Evolutionary conservation across 2,113 vertebrate genomes (phyloP).

Genomic region (Abramis brama): DNA sequence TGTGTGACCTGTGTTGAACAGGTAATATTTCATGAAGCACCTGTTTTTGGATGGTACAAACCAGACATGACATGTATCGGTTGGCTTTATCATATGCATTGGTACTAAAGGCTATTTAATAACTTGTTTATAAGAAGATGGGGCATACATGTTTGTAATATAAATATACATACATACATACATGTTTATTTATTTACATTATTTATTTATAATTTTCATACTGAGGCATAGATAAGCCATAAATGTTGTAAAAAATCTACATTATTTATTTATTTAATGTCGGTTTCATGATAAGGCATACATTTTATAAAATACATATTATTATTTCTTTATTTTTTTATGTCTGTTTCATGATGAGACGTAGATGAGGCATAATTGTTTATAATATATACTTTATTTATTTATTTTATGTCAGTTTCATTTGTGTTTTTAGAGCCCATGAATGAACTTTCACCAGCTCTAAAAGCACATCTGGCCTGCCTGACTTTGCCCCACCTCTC

Average conservation of each 20-base stretch:
- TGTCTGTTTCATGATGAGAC: too few species aligned
- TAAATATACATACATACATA: constrained; percentile 55
- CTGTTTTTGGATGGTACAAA: constrained; percentile 18
- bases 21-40: constrained; percentile 28
- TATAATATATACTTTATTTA: neutral
- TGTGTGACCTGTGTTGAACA: constrained; percentile 75
- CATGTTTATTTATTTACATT: neutral
- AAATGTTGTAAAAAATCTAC: neutral
- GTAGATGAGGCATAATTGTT: too few species aligned
- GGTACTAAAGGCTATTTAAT: neutral
- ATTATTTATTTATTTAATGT: neutral
- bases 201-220: neutral
- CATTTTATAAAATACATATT: neutral
- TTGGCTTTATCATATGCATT: neutral
- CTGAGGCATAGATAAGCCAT: neutral
- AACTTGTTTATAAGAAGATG: neutral
- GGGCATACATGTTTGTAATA: neutral
- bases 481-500: neutral
- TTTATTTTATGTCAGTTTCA: constrained; percentile 15
- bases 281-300: too few species aligned
- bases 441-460: constrained; percentile 27
- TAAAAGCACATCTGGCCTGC: constrained; percentile 8
- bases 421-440: constrained; percentile 20
- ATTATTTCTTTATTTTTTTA: neutral
- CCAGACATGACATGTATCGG: neutral